phyloP scores from a whole-genome alignment of 2,113 vertebrate species.

The Xenopus tropicalis region UCB_Xtro_10.0 CM004444.2:156738501-156739000 shows the following conservation, averaged over 20 bases:
- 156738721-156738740: conserved; percentile 97
- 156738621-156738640: conserved; percentile 79
- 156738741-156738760: conserved; percentile 95
- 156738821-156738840: conserved; percentile 80
- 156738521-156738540: too few relatives aligned
- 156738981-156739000: conserved; percentile 90
- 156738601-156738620: too few relatives aligned
- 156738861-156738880: conserved; percentile 82
- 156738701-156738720: conserved; percentile 91
- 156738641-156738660: conserved; percentile 89
- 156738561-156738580: too few relatives aligned
- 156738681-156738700: conserved; percentile 77
- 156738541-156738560: too few relatives aligned
- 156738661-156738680: conserved; percentile 92
- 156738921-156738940: conserved; percentile 88
- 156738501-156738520: too few relatives aligned
- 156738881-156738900: conserved; percentile 71
- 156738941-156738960: conserved; percentile 86
- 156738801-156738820: conserved; percentile 80
- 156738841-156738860: conserved; percentile 76
- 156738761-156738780: conserved; percentile 89
- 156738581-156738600: too few relatives aligned
- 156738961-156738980: conserved; percentile 76
- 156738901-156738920: conserved; percentile 81
- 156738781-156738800: conserved; percentile 83